Conservation (phyloP, 2,888 invertebrate genomes). For the Mesorhabditis belari region DNA sequence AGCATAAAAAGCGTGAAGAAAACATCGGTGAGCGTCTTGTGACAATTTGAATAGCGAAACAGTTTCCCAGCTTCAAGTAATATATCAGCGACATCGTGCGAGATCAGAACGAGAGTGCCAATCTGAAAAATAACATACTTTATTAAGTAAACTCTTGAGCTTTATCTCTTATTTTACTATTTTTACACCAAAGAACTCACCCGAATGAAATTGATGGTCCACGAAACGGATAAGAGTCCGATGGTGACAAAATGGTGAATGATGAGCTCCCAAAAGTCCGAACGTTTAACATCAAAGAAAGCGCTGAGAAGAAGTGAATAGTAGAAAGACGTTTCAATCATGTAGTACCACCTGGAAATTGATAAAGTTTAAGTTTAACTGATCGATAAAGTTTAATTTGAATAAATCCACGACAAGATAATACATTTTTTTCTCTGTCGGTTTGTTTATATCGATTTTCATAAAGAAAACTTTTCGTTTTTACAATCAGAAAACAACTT, state of each 20-base stretch:
- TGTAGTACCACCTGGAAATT: conserved; percentile 56
- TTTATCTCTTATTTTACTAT: not conserved
- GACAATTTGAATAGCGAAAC: conserved; percentile 34
- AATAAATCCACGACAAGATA: too few species aligned
- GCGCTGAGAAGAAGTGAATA: conserved; percentile 53
- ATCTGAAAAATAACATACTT: conserved; percentile 28
- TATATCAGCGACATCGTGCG: conserved; percentile 57
- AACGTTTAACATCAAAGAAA: conserved; percentile 54
- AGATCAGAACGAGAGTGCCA: conserved; percentile 54
- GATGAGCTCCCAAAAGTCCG: conserved; percentile 57
- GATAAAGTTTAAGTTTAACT: too few species aligned
- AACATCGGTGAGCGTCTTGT: conserved; percentile 28
- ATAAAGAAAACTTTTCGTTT: too few species aligned
- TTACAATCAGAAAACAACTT: too few species aligned
- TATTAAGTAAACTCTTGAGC: too few species aligned
- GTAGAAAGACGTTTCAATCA: conserved; percentile 57
- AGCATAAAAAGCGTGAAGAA: conserved; percentile 40
- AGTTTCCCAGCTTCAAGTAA: conserved; percentile 55
- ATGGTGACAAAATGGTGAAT: conserved; percentile 57
- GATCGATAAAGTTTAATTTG: too few species aligned
- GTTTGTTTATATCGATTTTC: not conserved
- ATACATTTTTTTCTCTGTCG: too few species aligned
- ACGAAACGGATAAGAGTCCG: conserved; percentile 55
- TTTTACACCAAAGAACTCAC: conserved; percentile 4
- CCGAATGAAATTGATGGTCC: conserved; percentile 45